These are phyloP conservation scores for Mergus octosetaceus DNA, from an alignment of 2,797 vertebrate genomes.

Conservation along the genomic window DNA sequence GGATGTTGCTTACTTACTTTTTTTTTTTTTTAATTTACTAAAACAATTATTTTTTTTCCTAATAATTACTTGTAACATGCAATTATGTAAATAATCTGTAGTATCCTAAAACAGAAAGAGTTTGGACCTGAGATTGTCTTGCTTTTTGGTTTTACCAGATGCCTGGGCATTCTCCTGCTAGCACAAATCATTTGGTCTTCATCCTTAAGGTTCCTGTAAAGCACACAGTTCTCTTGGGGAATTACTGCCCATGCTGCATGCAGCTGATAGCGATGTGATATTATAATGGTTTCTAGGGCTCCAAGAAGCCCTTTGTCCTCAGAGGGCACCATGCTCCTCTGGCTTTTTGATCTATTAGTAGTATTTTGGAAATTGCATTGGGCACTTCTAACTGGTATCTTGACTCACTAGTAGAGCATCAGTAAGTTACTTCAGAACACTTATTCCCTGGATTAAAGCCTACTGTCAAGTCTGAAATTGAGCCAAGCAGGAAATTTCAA, in stretches of 20 bases:
- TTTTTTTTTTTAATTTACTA: neutral
- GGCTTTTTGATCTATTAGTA: neutral
- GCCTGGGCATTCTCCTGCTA: neutral
- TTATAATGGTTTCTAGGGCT: neutral
- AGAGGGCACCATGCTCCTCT: neutral
- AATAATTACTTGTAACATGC: neutral
- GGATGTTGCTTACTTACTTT: neutral
- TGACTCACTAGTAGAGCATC: neutral
- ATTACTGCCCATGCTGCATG: neutral
- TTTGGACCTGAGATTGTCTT: neutral
- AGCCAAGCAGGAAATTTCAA: conserved; percentile 1
- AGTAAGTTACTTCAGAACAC: neutral
- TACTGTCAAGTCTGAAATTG: neutral
- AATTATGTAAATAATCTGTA: neutral
- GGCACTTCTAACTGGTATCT: neutral
- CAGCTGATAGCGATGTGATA: neutral
- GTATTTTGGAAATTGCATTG: neutral
- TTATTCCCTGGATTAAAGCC: neutral
- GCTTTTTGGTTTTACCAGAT: neutral
- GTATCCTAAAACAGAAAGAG: neutral
- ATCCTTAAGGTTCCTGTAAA: neutral
- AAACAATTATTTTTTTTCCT: neutral
- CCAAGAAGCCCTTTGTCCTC: neutral
- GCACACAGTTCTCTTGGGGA: neutral
- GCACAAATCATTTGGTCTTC: neutral